Base-by-base conservation (phyloP, 2,113 vertebrate genomes). In the Petrocephalus zakoni region DNA sequence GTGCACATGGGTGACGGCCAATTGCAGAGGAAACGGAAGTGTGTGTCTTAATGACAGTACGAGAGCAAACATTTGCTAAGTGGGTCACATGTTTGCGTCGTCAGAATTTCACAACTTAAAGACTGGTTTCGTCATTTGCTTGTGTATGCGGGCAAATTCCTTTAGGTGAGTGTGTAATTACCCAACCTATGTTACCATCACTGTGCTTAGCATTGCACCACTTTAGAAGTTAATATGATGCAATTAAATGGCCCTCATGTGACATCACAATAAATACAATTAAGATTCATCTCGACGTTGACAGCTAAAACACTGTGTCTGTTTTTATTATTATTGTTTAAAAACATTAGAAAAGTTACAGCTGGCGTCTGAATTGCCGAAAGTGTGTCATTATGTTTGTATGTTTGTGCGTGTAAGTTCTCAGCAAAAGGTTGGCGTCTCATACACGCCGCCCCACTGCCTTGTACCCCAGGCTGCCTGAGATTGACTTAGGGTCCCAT, bases 11-110 rank as follows among this genome's bases (percentile, higher is more conserved):
- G 34, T 78, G 68, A 78, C 17, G 72, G 2, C 29, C 42, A 61
- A 3, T 37, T 47, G 55, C 22, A 61, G 85, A 22, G 15, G 53
- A 87, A 64, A 64, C 55, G 9, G 8, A 34, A 87, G 42, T 42
- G n/a, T 29, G 37, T 87, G 47, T 58, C 29, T 22, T 21, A 58
- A 46, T 58, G 55, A 46, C 55, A 53, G 4, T 19, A 15, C n/a
- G 34, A 64, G 56, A 46, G 37, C 86, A 87, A 87, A 64, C 56
- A 87, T 87, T 87, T 87, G 21, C 37, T 55, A 87, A 47, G 29
- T 55, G 86, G 37, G 56, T 46, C n/a, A 47, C 29, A 13, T 47
- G 56, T 61, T 87, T 64, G 55, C 42, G 29, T 86, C 55, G 21
- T 56, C 85, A 34, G n/a, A 2, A 29, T 37, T 53, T 53, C 85